A percentile compares a stretch with the other conserved stretches of the same genome.
Evolutionary conservation across 64 coral and sea anemone species (phyloP).

Genomic region (Montipora cactus): DNA sequence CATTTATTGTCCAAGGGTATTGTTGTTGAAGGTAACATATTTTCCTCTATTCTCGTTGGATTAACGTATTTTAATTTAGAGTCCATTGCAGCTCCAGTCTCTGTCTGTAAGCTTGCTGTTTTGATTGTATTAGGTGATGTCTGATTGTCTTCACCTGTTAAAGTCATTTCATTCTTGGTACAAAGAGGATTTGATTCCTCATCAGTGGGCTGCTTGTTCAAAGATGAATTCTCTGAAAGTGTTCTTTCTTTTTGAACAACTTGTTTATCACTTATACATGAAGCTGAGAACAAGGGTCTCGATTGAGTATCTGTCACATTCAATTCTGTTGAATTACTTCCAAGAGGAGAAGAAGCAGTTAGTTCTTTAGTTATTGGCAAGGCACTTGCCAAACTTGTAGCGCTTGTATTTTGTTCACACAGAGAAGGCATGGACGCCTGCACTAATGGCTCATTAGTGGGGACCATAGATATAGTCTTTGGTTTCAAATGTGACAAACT

Average conservation of each 20-base stretch:
- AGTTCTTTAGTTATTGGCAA: neutral
- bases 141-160: neutral
- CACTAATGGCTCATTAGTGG: neutral
- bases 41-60: neutral
- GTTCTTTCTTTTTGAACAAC: neutral
- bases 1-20: neutral
- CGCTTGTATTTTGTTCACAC: neutral
- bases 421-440: neutral
- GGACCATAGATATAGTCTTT: neutral
- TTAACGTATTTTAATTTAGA: neutral
- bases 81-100: neutral
- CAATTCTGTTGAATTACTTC: slow-evolving; percentile 9
- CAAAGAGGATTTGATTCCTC: neutral
- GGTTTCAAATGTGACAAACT: neutral
- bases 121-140: neutral
- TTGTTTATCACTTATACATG: neutral
- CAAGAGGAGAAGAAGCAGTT: neutral
- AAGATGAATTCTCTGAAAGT: neutral
- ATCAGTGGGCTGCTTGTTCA: neutral
- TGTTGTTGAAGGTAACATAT: neutral
- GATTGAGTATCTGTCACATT: neutral
- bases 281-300: slow-evolving; percentile 1
- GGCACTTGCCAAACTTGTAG: neutral
- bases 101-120: neutral
- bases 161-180: neutral